Evolutionary conservation across 2,888 invertebrate species (phyloP), one percentile per base, ranked within the genome.

Genomic region (Holacanthella duospinosa): DNA sequence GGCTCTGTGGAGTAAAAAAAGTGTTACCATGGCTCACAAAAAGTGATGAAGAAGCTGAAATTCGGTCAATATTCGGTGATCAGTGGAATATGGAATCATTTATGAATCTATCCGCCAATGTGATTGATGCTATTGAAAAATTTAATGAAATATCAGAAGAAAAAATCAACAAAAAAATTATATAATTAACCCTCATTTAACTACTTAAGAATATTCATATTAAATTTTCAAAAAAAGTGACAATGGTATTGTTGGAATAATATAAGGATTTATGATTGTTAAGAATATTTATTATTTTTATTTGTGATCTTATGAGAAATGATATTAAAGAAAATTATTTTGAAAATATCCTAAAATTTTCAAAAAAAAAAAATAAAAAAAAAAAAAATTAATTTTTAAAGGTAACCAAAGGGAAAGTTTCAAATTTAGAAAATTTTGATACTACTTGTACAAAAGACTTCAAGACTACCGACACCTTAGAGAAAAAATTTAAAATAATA

Each of bases 1-100:
- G 73, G 73, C 29, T 59, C 25, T 59, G 59, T 59, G 59, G 59
- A 6, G 36, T 59, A 4, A 43, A 28, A 19, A 44, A 43, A 48
- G 25, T 26, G 9, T 2, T 43, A 3, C 59, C 59, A 44, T 26
- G 24, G 9, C 3, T 59, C 21, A 28, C 6, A 25, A 48, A 43
- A 27, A 4, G 3, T 9, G 28, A 29, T 6, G 21, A n/a, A 21
- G 26, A 48, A 6, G 59, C 29, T 3, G 29, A 29, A 58, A 6
- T 29, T 21, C 25, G 36, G 21, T n/a, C 43, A 21, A 43, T 43
- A 26, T 44, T 29, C 21, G 26, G 26, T 12, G 59, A 59, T 28
- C 43, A 43, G 6, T 44, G 59, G 59, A 26, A 44, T 25, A n/a
- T n/a, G n/a, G 21, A 27, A 27, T 28, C 28, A 27, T 27, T 59